phyloP scores from a whole-genome alignment of 2,888 invertebrate genomes.

The Drosophila fungiperda region DNA sequence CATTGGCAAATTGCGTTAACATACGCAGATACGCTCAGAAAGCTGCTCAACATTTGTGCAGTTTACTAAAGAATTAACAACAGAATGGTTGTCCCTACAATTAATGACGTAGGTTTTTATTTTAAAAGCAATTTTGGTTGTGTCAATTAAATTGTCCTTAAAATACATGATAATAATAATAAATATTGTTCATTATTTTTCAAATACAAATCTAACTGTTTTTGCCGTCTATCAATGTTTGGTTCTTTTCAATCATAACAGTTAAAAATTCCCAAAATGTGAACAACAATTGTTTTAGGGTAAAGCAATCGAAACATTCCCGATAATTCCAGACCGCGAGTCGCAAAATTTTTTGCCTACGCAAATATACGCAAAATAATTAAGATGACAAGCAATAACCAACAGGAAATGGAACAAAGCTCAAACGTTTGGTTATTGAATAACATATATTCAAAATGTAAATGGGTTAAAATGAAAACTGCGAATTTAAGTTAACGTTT shows the following conservation, averaged over 20 bases:
- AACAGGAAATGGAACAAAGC: not conserved
- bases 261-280: slow-evolving; percentile 3
- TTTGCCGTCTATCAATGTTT: not conserved
- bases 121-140: not conserved
- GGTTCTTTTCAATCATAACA: not conserved
- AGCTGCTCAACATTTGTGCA: too few relatives aligned
- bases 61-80: not conserved
- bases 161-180: not conserved
- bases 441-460: not conserved
- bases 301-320: slow-evolving; percentile 10
- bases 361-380: not conserved
- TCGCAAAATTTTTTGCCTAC: not conserved
- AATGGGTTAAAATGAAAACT: not conserved
- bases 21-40: not conserved
- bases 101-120: not conserved
- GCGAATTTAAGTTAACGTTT: not conserved
- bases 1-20: slow-evolving; percentile 8
- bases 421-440: not conserved
- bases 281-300: slow-evolving; percentile 10
- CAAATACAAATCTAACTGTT: not conserved
- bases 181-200: too few relatives aligned
- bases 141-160: not conserved
- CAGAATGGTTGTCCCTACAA: too few relatives aligned
- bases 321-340: not conserved
- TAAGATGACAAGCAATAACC: not conserved